These are phyloP conservation scores for Pelochelys cantorii DNA, from an alignment of 2,797 vertebrate genomes.

Conservation along the genomic window DNA sequence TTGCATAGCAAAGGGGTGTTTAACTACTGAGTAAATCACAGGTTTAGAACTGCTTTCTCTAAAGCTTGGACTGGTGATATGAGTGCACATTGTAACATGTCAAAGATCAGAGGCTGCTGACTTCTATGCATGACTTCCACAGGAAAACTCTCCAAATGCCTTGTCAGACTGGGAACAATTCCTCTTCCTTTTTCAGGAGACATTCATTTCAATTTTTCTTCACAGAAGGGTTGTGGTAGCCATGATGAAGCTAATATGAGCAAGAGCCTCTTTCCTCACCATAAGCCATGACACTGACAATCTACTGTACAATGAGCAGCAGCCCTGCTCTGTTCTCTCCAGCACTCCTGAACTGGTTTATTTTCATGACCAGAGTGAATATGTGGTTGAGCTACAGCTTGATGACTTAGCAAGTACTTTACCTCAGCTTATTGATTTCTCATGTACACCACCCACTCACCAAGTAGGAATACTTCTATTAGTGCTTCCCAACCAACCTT, in stretches of 20 bases:
- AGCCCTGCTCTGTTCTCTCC: conserved; percentile 1
- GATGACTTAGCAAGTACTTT: neutral
- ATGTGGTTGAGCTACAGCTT: neutral
- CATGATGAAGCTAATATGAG: neutral
- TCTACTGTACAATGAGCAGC: neutral
- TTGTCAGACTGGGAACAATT: neutral
- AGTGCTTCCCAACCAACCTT: conserved; percentile 19
- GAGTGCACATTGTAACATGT: neutral
- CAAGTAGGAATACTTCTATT: conserved; percentile 4
- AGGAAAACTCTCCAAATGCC: neutral
- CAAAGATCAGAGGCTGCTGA: neutral
- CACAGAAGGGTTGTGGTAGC: neutral
- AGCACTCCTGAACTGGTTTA: neutral
- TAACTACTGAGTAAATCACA: neutral
- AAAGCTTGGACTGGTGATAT: neutral
- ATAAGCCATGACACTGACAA: neutral
- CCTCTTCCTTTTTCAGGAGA: neutral
- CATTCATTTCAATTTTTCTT: neutral
- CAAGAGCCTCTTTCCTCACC: neutral
- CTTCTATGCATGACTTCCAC: neutral
- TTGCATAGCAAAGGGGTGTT: neutral
- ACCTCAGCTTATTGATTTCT: neutral
- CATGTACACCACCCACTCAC: neutral
- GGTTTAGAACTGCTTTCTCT: neutral
- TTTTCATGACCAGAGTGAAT: neutral